Evolutionary conservation across 2,888 invertebrate genomes (phyloP), one percentile per base, ranked within the genome.

Genomic region (Macrophya annulata): DNA sequence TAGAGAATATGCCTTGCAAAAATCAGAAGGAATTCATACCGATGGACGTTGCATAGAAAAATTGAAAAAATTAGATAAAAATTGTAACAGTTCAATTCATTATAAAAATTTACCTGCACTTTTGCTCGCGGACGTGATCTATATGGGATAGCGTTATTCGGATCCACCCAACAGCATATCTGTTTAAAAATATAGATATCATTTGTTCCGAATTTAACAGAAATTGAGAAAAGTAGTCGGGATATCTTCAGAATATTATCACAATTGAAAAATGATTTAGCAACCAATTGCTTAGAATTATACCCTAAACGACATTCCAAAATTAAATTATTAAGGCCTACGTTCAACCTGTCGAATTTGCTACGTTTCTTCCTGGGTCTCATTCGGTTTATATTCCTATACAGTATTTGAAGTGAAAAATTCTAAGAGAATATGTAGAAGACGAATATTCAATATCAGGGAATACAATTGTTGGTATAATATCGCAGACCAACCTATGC

Each of bases 111-210:
- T 68, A 83, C 83, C 83, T 83, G 68, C 48, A 48, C 43, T 45
- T 83, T n/a, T 8, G 45, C 31, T 31, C 12, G 65, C 15, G 48
- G 48, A 83, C 48, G 68, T 68, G 4, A 31, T 68, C 31, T 68
- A 68, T 83, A 25, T 43, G 83, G 83, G 68, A 68, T 68, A 48
- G 83, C 83, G 48, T 83, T 68, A 83, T 83, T 83, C n/a, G 83
- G 48, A 83, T 83, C 68, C 51, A 68, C 68, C 83, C 83, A 83
- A 48, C 68, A 83, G 83, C 83, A 83, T n/a, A 68, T 68, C 83
- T 83, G 65, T 83, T 83, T 8, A 21, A 31, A 68, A 48, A 83
- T 59, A 43, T 21, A 62, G 25, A 37, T 31, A 31, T 31, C 31
- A 31, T 65, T 25, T 8, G 9, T 65, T 25, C 25, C 2, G 25